These are phyloP conservation scores for Scolanthus callimorphus DNA, from an alignment of 92 coral and sea anemone genomes.

Conservation along the genomic window DNA sequence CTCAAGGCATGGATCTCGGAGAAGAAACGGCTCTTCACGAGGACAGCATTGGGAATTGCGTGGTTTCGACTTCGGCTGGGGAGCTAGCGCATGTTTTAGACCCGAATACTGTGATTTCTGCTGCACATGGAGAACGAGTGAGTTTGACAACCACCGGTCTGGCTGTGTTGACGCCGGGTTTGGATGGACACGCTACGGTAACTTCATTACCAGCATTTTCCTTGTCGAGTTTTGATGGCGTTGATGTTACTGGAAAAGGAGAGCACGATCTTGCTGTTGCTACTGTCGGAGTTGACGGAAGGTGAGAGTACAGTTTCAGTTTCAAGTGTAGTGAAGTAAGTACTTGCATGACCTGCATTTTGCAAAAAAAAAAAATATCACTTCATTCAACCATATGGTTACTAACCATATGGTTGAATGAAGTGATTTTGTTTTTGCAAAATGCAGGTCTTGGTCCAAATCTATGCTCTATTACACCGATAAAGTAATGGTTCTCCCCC, in stretches of 20 bases:
- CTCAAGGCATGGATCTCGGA: constrained; percentile 54
- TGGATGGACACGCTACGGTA: constrained; percentile 75
- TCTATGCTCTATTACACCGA: too few relatives aligned
- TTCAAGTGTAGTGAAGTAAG: not conserved
- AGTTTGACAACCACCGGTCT: constrained; percentile 69
- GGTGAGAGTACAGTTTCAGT: constrained; percentile 27
- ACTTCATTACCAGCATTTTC: constrained; percentile 82
- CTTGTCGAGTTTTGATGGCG: constrained; percentile 73
- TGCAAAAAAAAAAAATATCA: not conserved
- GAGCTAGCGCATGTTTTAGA: constrained; percentile 78
- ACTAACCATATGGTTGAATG: too few relatives aligned
- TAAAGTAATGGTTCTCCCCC: too few relatives aligned
- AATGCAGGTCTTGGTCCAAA: too few relatives aligned
- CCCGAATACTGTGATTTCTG: constrained; percentile 53
- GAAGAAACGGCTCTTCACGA: constrained; percentile 55
- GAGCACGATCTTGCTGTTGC: constrained; percentile 68
- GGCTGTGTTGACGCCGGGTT: constrained; percentile 59
- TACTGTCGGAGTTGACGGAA: constrained; percentile 83
- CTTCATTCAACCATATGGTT: too few relatives aligned
- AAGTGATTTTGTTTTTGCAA: too few relatives aligned
- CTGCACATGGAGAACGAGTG: constrained; percentile 34
- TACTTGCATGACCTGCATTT: not conserved
- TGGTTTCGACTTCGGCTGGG: constrained; percentile 49
- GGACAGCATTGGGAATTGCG: constrained; percentile 51
- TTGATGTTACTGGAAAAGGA: constrained; percentile 63